Base-by-base conservation (phyloP, 2,888 invertebrate genomes). In the Pherbina coryleti region DNA sequence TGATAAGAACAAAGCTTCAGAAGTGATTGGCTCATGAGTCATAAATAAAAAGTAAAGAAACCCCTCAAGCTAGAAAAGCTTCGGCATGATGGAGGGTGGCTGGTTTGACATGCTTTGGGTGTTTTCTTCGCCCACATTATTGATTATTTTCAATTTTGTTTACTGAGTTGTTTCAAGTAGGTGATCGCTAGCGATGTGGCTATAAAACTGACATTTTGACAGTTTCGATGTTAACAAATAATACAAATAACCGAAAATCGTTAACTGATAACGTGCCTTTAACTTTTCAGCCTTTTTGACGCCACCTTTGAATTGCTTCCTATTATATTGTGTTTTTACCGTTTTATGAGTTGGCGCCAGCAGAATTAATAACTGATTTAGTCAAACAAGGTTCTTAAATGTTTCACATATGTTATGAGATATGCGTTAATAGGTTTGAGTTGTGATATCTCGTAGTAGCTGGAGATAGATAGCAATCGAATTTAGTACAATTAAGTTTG, bases 151-250 rank as follows among this genome's bases (percentile, higher is more conserved):
- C 19, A 67, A 37, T 75, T 75, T 53, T 67, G 53, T 37, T 55
- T 73, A 49, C 62, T n/a, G 44, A 17, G 60, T n/a, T 72, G 49
- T 62, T 49, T 73, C 28, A 19, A 62, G 60, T 73, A 73, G 73
- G 60, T 62, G 62, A 73, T 60, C 73, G 62, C 62, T 73, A 49
- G 28, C 25, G 73, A 73, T 60, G 51, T 9, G 57, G 60, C 60
- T 49, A 73, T 62, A 73, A 73, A 73, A 62, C 60, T 60, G 75
- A 53, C 75, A 67, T 25, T 67, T 67, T 75, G 75, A 75, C 75
- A 75, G 67, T 75, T 75, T 75, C 55, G 67, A 75, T 66, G 75
- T 75, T 55, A 28, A 67, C 75, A 53, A 34, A 34, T 31, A 75
- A 75, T 67, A 34, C 14, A 25, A 66, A 75, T 17, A 51, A 28